Conservation (phyloP, 2,888 invertebrate species). For the Clivina fossor region DNA sequence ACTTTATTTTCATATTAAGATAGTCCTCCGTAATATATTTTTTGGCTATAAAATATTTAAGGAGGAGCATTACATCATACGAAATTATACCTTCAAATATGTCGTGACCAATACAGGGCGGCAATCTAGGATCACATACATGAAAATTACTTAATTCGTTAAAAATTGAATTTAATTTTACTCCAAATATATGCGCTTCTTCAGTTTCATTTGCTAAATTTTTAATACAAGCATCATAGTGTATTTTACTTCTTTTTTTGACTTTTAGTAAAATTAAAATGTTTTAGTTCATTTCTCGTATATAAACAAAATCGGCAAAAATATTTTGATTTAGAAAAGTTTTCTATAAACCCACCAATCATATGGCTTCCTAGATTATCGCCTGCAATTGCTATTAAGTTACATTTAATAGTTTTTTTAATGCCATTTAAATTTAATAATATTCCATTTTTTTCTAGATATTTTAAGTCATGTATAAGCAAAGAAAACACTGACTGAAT, state of each 20-base stretch:
- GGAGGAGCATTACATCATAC: slow-evolving; percentile 36
- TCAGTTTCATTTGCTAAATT: not conserved
- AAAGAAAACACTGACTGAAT: no score
- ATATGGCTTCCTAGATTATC: slow-evolving; percentile 43
- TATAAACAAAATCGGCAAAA: slow-evolving; percentile 43
- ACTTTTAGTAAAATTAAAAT: slow-evolving; percentile 1
- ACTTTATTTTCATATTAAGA: slow-evolving; percentile 27
- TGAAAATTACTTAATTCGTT: slow-evolving; percentile 40
- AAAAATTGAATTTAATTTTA: slow-evolving; percentile 37
- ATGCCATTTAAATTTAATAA: slow-evolving; percentile 13
- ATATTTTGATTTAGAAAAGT: slow-evolving; percentile 39
- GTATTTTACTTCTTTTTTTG: slow-evolving; percentile 8
- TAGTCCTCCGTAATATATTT: slow-evolving; percentile 29
- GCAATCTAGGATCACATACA: slow-evolving; percentile 39
- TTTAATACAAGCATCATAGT: slow-evolving; percentile 18
- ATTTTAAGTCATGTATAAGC: no score
- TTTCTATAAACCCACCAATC: slow-evolving; percentile 44
- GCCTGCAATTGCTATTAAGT: slow-evolving; percentile 38
- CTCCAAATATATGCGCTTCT: slow-evolving; percentile 35
- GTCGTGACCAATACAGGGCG: slow-evolving; percentile 41
- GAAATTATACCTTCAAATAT: slow-evolving; percentile 39
- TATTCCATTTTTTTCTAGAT: slow-evolving; percentile 39
- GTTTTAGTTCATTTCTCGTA: slow-evolving; percentile 12
- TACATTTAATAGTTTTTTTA: slow-evolving; percentile 36
- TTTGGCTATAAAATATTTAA: slow-evolving; percentile 36